These are phyloP conservation scores for Solea solea DNA, from an alignment of 2,113 vertebrate genomes.

Conservation along the genomic window DNA sequence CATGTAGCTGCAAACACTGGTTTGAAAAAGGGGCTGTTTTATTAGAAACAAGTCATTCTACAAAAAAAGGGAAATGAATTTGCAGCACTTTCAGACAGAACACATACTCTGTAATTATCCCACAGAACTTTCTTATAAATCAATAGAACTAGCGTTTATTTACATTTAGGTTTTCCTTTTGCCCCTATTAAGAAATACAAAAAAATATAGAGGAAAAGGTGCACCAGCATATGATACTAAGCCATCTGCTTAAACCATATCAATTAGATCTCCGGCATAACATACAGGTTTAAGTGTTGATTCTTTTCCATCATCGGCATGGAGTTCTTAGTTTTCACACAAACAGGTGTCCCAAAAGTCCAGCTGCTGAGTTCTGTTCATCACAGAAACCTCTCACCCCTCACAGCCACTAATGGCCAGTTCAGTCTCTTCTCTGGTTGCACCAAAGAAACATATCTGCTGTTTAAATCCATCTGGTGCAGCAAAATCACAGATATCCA, in stretches of 20 bases:
- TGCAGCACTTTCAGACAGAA: constrained; percentile 8
- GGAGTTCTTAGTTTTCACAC: constrained; percentile 66
- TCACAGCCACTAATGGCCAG: constrained; percentile 35
- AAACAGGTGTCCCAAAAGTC: constrained; percentile 75
- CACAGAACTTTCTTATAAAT: background rate
- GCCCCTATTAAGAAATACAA: background rate
- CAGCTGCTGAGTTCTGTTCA: constrained; percentile 42
- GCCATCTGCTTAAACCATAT: constrained; percentile 54
- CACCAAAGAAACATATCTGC: constrained; percentile 41
- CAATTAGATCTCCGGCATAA: constrained; percentile 23
- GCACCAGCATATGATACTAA: constrained; percentile 22
- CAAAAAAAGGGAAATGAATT: constrained; percentile 6
- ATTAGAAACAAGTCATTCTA: constrained; percentile 1
- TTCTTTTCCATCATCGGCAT: constrained; percentile 61
- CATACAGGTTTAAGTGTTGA: constrained; percentile 34
- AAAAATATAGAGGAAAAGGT: background rate
- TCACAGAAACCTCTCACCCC: constrained; percentile 16
- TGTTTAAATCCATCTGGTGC: constrained; percentile 36
- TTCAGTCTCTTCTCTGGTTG: constrained; percentile 66
- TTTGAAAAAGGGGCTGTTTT: constrained; percentile 21
- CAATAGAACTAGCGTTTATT: background rate
- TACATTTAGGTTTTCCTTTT: background rate
- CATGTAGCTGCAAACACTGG: background rate
- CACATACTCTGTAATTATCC: constrained; percentile 5
- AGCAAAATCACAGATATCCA: background rate